Percentiles rank a stretch among this genome's conserved stretches.
Evolutionary conservation across 1,140 invertebrate genomes (phyloP).

Genomic region (Steinernema feltiae): DNA sequence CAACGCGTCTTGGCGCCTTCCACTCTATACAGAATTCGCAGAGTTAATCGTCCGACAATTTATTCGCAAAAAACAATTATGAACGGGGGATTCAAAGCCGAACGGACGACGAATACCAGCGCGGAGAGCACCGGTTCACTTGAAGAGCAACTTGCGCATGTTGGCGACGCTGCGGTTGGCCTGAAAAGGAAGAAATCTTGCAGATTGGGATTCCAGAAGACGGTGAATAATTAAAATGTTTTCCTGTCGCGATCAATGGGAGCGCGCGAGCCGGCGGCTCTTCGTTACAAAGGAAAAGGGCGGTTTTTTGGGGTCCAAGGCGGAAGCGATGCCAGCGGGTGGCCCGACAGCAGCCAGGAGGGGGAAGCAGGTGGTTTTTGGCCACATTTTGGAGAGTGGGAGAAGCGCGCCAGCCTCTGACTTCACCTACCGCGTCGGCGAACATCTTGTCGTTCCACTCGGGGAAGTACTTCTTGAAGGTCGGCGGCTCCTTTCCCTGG

Average conservation of each 20-base stretch:
- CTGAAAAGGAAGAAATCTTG: constrained; percentile 18
- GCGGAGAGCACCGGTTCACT: constrained; percentile 25
- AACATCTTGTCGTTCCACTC: constrained; percentile 54
- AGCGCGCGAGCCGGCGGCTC: not conserved
- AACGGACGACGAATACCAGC: too few relatives aligned
- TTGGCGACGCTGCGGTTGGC: constrained; percentile 40
- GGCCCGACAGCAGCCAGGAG: too few relatives aligned
- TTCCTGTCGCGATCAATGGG: not conserved
- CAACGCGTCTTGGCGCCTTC: too few relatives aligned
- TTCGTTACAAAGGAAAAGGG: too few relatives aligned
- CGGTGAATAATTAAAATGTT: not conserved
- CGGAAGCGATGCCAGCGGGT: too few relatives aligned
- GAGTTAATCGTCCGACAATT: too few relatives aligned
- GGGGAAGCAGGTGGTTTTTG: too few relatives aligned
- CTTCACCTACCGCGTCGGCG: constrained; percentile 45
- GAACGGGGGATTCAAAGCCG: too few relatives aligned
- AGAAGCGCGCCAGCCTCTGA: too few relatives aligned
- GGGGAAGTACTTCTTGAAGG: constrained; percentile 56
- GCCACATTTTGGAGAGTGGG: too few relatives aligned
- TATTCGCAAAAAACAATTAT: too few relatives aligned
- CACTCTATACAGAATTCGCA: not conserved
- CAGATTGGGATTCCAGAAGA: not conserved
- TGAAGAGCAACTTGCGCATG: constrained; percentile 52
- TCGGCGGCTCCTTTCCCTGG: constrained; percentile 51
- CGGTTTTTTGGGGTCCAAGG: too few relatives aligned